These are phyloP conservation scores for Pandemis corylana DNA, from an alignment of 2,888 invertebrate genomes.

Conservation along the genomic window DNA sequence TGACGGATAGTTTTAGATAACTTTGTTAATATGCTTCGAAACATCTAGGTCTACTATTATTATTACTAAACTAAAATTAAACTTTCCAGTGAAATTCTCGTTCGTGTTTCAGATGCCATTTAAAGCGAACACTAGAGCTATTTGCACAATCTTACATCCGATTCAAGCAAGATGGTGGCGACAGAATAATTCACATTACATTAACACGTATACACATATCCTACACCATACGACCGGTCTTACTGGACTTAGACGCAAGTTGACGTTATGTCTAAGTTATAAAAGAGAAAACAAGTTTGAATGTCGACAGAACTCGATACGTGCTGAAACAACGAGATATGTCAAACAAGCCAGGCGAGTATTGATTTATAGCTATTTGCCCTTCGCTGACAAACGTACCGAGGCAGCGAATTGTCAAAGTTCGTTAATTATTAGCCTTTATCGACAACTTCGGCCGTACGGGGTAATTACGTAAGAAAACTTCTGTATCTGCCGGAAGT, in stretches of 20 bases:
- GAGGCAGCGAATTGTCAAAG: slow-evolving; percentile 18
- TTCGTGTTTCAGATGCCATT: background rate
- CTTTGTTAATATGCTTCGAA: too few relatives aligned
- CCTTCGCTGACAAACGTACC: slow-evolving; percentile 3
- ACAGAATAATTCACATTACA: background rate
- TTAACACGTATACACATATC: background rate
- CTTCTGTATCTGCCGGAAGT: background rate
- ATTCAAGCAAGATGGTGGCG: background rate
- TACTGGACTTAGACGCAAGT: background rate
- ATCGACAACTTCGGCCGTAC: background rate
- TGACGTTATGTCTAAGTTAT: background rate
- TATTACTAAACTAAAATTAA: too few relatives aligned
- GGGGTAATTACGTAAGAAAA: background rate
- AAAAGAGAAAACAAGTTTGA: slow-evolving; percentile 9
- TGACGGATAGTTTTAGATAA: too few relatives aligned
- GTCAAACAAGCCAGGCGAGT: background rate
- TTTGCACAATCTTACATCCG: background rate
- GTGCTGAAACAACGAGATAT: slow-evolving; percentile 11
- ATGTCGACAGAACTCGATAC: background rate
- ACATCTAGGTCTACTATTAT: too few relatives aligned
- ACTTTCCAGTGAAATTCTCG: too few relatives aligned
- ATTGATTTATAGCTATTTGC: slow-evolving; percentile 10
- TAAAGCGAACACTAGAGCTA: background rate
- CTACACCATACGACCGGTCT: background rate
- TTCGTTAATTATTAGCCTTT: slow-evolving; percentile 6